Conservation (phyloP, 2,888 invertebrate species). For the Eristalis tenax region DNA sequence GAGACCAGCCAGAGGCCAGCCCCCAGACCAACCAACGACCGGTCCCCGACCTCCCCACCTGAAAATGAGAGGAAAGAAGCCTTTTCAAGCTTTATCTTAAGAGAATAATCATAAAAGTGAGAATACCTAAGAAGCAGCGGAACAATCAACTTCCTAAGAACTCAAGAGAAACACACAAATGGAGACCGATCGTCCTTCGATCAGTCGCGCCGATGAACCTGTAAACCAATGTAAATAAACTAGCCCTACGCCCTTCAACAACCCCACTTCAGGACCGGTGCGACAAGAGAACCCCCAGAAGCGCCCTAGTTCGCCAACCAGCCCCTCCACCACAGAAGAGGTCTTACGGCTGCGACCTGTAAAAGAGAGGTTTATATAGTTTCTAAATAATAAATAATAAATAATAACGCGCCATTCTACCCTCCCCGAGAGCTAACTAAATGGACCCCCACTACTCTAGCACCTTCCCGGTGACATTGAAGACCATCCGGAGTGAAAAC, state of each 20-base stretch:
- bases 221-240: background rate
- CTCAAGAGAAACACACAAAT: background rate
- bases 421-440: background rate
- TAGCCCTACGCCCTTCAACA: slow-evolving; percentile 1
- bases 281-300: background rate
- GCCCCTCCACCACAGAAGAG: background rate
- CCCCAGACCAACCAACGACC: no score
- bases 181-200: background rate
- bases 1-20: no score
- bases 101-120: no score
- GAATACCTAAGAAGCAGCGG: no score
- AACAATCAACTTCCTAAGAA: no score
- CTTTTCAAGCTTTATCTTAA: no score
- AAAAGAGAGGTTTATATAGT: background rate
- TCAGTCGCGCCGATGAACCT: background rate
- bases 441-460: no score
- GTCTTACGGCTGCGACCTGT: background rate
- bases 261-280: background rate
- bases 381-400: background rate
- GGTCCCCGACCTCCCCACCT: no score
- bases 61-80: no score
- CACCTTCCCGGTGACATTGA: no score
- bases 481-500: no score
- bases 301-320: background rate
- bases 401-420: background rate